Evolutionary conservation across 2,888 invertebrate genomes (phyloP).

Genomic region (Steinernema carpocapsae): DNA sequence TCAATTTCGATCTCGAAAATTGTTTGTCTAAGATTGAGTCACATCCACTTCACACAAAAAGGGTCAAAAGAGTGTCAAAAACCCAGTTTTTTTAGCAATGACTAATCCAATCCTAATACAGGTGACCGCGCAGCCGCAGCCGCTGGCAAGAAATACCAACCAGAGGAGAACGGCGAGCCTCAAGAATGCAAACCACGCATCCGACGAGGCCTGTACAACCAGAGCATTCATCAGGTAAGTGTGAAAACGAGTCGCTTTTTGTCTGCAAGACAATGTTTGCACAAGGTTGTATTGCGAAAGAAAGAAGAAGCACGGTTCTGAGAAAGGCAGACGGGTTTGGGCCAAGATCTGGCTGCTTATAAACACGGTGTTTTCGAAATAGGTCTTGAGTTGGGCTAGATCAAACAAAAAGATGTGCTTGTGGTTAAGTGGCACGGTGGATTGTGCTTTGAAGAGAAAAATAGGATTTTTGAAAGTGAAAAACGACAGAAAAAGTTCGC

Average conservation of each 20-base stretch:
- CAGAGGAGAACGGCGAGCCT: slow-evolving; percentile 49
- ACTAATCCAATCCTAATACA: slow-evolving; percentile 3
- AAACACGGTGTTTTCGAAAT: background rate
- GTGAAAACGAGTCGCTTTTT: background rate
- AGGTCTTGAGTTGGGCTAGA: background rate
- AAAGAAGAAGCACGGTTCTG: background rate
- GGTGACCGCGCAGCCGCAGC: slow-evolving; percentile 3
- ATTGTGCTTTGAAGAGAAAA: background rate
- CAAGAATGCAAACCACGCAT: slow-evolving; percentile 67
- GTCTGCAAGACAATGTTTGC: slow-evolving; percentile 19
- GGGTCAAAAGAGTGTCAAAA: no score
- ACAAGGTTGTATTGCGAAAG: background rate
- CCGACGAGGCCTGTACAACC: slow-evolving; percentile 65
- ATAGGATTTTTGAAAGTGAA: background rate
- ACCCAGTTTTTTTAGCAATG: background rate
- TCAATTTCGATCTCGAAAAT: no score
- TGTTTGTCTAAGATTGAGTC: background rate
- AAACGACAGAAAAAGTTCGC: background rate
- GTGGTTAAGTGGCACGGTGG: background rate
- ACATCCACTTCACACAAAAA: background rate
- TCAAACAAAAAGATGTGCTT: background rate
- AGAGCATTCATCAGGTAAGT: slow-evolving; percentile 62
- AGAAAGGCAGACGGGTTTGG: background rate
- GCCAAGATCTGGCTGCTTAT: background rate
- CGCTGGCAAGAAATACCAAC: slow-evolving; percentile 11